Percentiles rank a stretch among this genome's conserved stretches.
Conservation (phyloP, 2,113 vertebrate species). For the Oceanites oceanicus region DNA sequence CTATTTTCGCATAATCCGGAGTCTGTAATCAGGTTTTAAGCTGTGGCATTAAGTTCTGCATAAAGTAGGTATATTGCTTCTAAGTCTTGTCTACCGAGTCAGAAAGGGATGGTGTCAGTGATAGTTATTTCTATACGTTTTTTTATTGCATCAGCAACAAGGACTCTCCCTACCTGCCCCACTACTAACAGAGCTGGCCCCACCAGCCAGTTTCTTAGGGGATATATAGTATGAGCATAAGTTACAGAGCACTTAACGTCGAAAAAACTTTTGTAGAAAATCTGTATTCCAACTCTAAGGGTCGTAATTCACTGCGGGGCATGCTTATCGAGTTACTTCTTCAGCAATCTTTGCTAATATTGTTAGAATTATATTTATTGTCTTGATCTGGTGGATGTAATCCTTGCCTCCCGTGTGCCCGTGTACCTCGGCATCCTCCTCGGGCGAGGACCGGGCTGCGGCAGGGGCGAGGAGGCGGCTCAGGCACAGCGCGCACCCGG, state of each 20-base stretch:
- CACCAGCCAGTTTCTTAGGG: background rate
- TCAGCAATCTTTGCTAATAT: background rate
- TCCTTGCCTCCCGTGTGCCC: fast-evolving
- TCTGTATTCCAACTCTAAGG: background rate
- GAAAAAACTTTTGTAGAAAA: fast-evolving
- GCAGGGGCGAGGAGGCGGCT: background rate
- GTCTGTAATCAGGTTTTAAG: background rate
- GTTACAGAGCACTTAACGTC: fast-evolving
- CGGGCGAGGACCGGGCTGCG: background rate
- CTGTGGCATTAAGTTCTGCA: background rate
- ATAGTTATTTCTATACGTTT: background rate
- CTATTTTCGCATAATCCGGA: fast-evolving
- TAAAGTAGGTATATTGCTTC: background rate
- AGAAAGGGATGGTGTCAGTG: background rate
- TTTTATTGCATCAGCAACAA: background rate
- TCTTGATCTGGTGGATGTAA: background rate
- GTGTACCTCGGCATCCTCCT: background rate
- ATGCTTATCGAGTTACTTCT: fast-evolving
- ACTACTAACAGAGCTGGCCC: background rate
- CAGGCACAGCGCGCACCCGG: background rate
- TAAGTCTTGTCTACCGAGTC: background rate
- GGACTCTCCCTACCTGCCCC: background rate
- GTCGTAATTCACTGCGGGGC: fast-evolving
- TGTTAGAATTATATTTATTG: background rate
- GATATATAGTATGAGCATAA: background rate